Evolutionary conservation across 64 coral and sea anemone genomes (phyloP), one percentile per base, ranked within the genome.

Genomic region (Trachythela sp.): DNA sequence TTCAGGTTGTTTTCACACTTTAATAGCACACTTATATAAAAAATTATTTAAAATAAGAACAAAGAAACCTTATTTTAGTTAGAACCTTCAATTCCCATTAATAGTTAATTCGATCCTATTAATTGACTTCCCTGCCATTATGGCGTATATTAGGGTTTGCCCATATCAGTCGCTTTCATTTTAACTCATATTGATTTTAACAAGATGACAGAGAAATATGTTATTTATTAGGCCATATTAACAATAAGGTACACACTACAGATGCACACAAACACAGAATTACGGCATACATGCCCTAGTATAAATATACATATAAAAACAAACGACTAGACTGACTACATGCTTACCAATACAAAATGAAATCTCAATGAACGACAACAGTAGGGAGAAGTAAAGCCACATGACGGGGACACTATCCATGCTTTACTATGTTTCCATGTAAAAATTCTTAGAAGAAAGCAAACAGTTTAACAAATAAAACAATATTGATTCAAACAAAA

Each of bases 131-230:
- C 18, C 22, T 64, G 26, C 26, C 24, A 64, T 64, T 64, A 64
- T 22, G 15, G 56, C 24, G 24, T 64, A 24, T 24, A 64, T 24
- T 64, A n/a, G 56, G 56, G 56, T 64, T 64, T 64, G 56, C 56
- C 56, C 26, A 5, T 64, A 64, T 64, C 56, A 64, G 4, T 8
- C 56, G 24, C 56, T 64, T 64, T 64, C 56, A 64, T 64, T 5
- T 64, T 64, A 64, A 64, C 56, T 64, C 8, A 64, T 64, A 64
- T 64, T 64, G 56, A 64, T 64, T 64, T 64, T 64, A 64, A n/a
- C 56, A 64, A 7, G 26, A n/a, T 18, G 26, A n/a, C 26, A 0
- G 22, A 18, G 22, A 20, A 64, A 64, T 18, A 64, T 64, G 26
- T n/a, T 64, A 6, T 64, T 64, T 24, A 64, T 20, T 20, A 64